Conservation (phyloP, 2,888 invertebrate genomes). For the Microdon myrmicae region DNA sequence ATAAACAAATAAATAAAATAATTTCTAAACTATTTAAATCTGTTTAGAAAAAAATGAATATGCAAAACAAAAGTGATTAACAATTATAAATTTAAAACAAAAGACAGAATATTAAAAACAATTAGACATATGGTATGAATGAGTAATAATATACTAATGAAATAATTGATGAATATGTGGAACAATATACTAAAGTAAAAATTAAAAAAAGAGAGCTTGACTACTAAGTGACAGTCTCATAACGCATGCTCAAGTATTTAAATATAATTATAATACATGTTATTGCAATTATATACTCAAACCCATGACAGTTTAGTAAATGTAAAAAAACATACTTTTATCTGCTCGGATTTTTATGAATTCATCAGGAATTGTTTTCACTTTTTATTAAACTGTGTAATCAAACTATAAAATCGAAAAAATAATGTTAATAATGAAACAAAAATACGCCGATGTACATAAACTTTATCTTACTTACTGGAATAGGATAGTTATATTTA, state of each 20-base stretch:
- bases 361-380: slow-evolving; percentile 53
- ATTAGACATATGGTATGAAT: no score
- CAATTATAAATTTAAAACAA: slow-evolving; percentile 22
- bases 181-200: no score
- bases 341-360: slow-evolving; percentile 53
- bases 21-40: slow-evolving; percentile 26
- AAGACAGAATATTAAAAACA: slow-evolving; percentile 14
- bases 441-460: slow-evolving; percentile 41
- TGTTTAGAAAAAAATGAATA: neutral
- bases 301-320: slow-evolving; percentile 31
- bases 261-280: no score
- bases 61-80: slow-evolving; percentile 1
- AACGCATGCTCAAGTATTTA: no score
- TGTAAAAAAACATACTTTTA: slow-evolving; percentile 54
- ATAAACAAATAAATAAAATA: slow-evolving; percentile 27
- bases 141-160: neutral
- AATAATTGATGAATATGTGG: neutral
- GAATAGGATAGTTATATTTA: slow-evolving; percentile 6
- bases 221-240: no score
- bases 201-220: slow-evolving; percentile 6
- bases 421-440: slow-evolving; percentile 51
- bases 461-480: slow-evolving; percentile 40
- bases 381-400: slow-evolving; percentile 52
- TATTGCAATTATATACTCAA: no score
- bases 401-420: slow-evolving; percentile 55